phyloP scores from a whole-genome alignment of 2,888 invertebrate species.

The Diploptera punctata region DNA sequence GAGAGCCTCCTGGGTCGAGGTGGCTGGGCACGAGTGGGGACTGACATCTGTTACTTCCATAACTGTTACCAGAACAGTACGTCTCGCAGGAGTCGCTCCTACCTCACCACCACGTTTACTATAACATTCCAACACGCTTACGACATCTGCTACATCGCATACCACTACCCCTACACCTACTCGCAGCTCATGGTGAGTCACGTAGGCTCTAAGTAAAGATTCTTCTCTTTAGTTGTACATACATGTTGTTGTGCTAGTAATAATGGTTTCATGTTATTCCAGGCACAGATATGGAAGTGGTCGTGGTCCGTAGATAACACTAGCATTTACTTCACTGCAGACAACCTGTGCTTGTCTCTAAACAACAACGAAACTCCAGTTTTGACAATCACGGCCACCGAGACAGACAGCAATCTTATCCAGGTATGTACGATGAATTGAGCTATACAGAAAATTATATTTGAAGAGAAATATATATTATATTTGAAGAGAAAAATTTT shows the following conservation, averaged over 20 bases:
- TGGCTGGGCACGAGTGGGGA: slow-evolving; percentile 77
- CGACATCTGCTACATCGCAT: slow-evolving; percentile 85
- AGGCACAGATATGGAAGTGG: slow-evolving; percentile 70
- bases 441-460: too few relatives aligned
- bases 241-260: background rate
- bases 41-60: slow-evolving; percentile 82
- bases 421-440: too few relatives aligned
- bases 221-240: too few relatives aligned
- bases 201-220: too few relatives aligned
- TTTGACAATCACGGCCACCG: slow-evolving; percentile 74
- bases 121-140: slow-evolving; percentile 75
- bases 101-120: slow-evolving; percentile 80
- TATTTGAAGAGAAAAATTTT: too few relatives aligned
- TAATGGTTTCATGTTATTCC: slow-evolving; percentile 44
- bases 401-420: slow-evolving; percentile 61
- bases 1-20: slow-evolving; percentile 55
- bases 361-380: slow-evolving; percentile 77
- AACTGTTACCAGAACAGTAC: slow-evolving; percentile 70
- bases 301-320: slow-evolving; percentile 55
- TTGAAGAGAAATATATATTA: too few relatives aligned
- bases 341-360: slow-evolving; percentile 73
- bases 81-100: slow-evolving; percentile 63
- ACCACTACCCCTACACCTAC: slow-evolving; percentile 88
- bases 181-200: slow-evolving; percentile 71
- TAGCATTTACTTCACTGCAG: slow-evolving; percentile 66